Evolutionary conservation across 2,113 vertebrate genomes (phyloP), one percentile per base, ranked within the genome.

Genomic region (Phyllostomus discolor): DNA sequence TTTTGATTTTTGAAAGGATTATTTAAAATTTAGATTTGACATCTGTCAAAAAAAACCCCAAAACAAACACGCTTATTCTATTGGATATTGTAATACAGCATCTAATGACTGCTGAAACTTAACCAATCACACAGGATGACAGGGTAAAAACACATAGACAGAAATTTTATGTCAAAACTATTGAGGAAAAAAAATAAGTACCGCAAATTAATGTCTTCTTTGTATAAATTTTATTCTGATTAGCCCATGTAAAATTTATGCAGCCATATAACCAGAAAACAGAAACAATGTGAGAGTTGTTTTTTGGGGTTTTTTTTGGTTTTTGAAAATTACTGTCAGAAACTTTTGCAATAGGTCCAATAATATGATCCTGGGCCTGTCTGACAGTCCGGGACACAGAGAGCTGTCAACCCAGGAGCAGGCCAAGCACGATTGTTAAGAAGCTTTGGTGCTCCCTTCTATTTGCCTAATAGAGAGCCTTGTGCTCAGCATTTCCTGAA

Each of bases 381-480:
- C 98, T 99, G 99, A 99, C 99, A 99, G 99, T 98, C 98, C 98
- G 98, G 99, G 99, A 99, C 98, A 98, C 98, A 98, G 99, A 99
- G 98, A 99, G 99, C 99, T 99, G 99, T 99, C 99, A 99, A 98
- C 98, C 98, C 98, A 98, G 98, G 98, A 98, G 98, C 86, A 98
- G 98, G 98, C 98, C 94, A 84, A 95, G 98, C 98, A 99, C 98
- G 98, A 99, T 98, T 98, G 99, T 98, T 98, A 98, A 98, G 98
- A 98, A 99, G 98, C 98, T 99, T 99, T 98, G 98, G 98, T 98
- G 97, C 98, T 99, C 98, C 98, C 96, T 95, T 99, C 99, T 99
- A 99, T 99, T 99, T 99, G 99, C 99, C 99, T 99, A 99, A 99
- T 99, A 99, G 98, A 99, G 98, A 99, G 99, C 98, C 98, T 99